Conservation (phyloP, 1,140 invertebrate genomes). For the Sycophila sp. region DNA sequence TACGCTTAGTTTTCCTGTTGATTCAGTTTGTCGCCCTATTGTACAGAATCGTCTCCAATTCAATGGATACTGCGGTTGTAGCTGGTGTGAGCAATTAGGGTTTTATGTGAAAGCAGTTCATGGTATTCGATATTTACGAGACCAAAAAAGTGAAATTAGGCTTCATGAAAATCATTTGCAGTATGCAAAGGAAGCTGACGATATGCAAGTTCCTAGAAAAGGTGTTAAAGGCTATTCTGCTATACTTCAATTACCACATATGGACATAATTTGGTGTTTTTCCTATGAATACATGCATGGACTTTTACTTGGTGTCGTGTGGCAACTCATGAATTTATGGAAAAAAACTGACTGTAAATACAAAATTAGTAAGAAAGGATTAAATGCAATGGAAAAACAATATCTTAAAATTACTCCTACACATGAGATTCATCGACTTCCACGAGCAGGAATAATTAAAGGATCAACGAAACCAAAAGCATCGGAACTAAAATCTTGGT, state of each 20-base stretch:
- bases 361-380: neutral
- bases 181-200: constrained; percentile 18
- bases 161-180: constrained; percentile 32
- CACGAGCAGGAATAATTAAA: neutral
- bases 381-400: neutral
- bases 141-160: constrained; percentile 26
- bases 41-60: constrained; percentile 39
- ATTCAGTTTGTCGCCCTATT: constrained; percentile 36
- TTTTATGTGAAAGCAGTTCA: constrained; percentile 12
- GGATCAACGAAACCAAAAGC: neutral
- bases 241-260: neutral
- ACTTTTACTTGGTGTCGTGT: neutral
- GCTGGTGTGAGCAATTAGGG: constrained; percentile 39
- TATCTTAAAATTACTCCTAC: neutral
- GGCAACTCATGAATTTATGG: neutral
- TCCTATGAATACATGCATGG: neutral
- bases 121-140: constrained; percentile 34
- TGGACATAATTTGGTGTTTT: neutral
- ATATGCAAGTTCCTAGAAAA: neutral
- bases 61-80: constrained; percentile 39
- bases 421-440: neutral
- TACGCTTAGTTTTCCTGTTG: constrained; percentile 4
- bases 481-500: constrained; percentile 8
- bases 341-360: constrained; percentile 11
- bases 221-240: neutral